These are phyloP conservation scores for Subanguina moxae DNA, from an alignment of 1,140 invertebrate species.

Conservation along the genomic window DNA sequence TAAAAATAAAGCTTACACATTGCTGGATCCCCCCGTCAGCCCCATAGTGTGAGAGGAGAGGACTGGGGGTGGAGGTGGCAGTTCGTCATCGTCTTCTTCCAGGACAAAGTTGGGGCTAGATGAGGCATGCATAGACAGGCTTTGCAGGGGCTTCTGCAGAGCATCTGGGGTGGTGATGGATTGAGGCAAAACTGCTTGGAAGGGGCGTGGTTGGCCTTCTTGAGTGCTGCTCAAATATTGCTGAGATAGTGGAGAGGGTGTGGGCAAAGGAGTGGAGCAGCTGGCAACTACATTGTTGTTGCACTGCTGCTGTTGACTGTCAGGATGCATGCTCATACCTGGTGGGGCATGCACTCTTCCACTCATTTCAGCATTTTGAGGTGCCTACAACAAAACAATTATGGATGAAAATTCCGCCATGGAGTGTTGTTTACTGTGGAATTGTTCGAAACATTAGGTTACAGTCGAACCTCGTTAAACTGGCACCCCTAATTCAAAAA, in stretches of 20 bases:
- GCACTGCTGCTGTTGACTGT: not conserved
- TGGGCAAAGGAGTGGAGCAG: not conserved
- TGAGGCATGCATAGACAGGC: too few relatives aligned
- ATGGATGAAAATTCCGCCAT: too few relatives aligned
- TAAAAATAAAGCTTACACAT: too few relatives aligned
- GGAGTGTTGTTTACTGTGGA: too few relatives aligned
- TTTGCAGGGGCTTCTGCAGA: too few relatives aligned
- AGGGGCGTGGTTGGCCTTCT: not conserved
- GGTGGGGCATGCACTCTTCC: slow-evolving; percentile 22
- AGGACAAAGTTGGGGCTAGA: slow-evolving; percentile 9
- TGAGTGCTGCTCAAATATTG: not conserved
- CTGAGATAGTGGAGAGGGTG: not conserved
- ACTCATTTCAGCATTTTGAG: slow-evolving; percentile 2
- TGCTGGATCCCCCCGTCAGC: slow-evolving; percentile 7
- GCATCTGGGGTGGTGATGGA: too few relatives aligned
- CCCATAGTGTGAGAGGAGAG: slow-evolving; percentile 10
- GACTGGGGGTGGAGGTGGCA: slow-evolving; percentile 37
- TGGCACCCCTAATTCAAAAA: too few relatives aligned
- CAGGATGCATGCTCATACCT: slow-evolving; percentile 37
- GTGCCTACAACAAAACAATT: not conserved
- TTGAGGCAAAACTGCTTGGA: too few relatives aligned
- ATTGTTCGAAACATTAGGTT: too few relatives aligned
- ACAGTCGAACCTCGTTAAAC: too few relatives aligned
- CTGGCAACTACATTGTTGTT: too few relatives aligned
- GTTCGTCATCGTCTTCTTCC: slow-evolving; percentile 39